phyloP scores from a whole-genome alignment of 2,113 vertebrate genomes.

The Protobothrops mucrosquamatus region DNA sequence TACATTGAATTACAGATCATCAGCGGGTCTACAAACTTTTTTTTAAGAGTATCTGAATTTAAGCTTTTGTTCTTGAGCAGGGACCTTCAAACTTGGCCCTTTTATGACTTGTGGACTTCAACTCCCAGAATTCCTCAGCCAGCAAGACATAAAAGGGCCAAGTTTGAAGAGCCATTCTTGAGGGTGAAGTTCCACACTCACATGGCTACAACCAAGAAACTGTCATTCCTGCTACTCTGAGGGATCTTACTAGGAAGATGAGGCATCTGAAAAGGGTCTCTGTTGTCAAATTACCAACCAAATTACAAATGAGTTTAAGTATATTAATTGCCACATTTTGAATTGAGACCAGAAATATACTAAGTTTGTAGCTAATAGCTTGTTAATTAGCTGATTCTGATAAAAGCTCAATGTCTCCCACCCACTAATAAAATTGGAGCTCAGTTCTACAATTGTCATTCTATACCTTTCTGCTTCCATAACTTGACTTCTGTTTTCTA shows the following conservation, averaged over 20 bases:
- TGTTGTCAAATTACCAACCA: background rate
- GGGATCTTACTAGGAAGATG: background rate
- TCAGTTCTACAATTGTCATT: background rate
- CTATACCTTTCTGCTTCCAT: background rate
- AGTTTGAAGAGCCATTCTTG: too few relatives aligned
- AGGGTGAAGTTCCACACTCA: background rate
- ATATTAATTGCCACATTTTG: background rate
- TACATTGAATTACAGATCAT: background rate
- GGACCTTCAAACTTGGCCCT: too few relatives aligned
- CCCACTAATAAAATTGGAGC: background rate
- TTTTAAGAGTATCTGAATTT: too few relatives aligned
- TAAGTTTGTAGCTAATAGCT: background rate
- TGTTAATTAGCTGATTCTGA: background rate
- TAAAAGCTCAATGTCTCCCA: background rate
- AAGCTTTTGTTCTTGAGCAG: background rate
- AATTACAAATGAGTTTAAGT: background rate
- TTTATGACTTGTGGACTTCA: too few relatives aligned
- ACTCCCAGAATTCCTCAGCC: too few relatives aligned
- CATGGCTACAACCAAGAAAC: background rate
- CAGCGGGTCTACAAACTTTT: background rate
- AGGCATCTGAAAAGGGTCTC: background rate
- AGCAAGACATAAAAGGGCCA: too few relatives aligned
- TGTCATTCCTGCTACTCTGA: background rate
- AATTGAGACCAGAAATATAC: background rate
- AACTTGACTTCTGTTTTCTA: background rate